A percentile compares a stretch with the other conserved stretches of the same genome.
Evolutionary conservation across 2,797 vertebrate genomes (phyloP).

Genomic region (Serranus cabrilla): DNA sequence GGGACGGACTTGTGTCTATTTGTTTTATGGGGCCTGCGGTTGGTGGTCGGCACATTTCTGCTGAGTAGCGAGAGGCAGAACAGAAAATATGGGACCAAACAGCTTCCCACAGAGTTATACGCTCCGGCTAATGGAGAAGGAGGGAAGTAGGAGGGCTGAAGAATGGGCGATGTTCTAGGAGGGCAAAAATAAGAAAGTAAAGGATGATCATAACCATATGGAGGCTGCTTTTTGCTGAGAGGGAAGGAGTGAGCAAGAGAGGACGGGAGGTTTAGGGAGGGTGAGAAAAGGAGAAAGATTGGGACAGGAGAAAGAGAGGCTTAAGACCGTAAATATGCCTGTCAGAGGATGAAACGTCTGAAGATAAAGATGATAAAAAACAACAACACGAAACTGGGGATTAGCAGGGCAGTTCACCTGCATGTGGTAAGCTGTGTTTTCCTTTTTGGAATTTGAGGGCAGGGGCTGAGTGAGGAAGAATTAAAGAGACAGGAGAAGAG

Average conservation of each 20-base stretch:
- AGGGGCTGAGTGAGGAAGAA: slow-evolving; percentile 51
- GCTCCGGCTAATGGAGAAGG: slow-evolving; percentile 68
- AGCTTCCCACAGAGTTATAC: slow-evolving; percentile 71
- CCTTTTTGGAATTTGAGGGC: slow-evolving; percentile 63
- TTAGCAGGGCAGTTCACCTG: slow-evolving; percentile 31
- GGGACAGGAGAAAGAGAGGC: slow-evolving; percentile 7
- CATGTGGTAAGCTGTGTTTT: slow-evolving; percentile 48
- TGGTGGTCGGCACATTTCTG: slow-evolving; percentile 77
- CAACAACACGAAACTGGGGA: slow-evolving; percentile 36
- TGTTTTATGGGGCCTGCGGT: slow-evolving; percentile 74
- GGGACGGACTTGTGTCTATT: slow-evolving; percentile 66
- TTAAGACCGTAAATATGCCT: slow-evolving; percentile 2
- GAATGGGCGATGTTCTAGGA: slow-evolving; percentile 65
- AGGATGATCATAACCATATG: slow-evolving; percentile 89
- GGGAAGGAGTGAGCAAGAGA: slow-evolving; percentile 54
- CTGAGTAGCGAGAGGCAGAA: slow-evolving; percentile 76
- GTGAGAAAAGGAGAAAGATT: slow-evolving; percentile 32
- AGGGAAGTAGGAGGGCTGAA: slow-evolving; percentile 68
- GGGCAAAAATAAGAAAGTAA: slow-evolving; percentile 80
- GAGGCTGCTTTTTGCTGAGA: slow-evolving; percentile 70
- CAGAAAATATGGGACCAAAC: slow-evolving; percentile 76
- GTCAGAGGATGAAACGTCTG: slow-evolving; percentile 50
- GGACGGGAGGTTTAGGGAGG: slow-evolving; percentile 41
- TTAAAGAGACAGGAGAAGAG: slow-evolving; percentile 36
- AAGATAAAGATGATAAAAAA: slow-evolving; percentile 49